phyloP scores from a whole-genome alignment of 2,888 invertebrate species.

The Orthonevra nobilis region DNA sequence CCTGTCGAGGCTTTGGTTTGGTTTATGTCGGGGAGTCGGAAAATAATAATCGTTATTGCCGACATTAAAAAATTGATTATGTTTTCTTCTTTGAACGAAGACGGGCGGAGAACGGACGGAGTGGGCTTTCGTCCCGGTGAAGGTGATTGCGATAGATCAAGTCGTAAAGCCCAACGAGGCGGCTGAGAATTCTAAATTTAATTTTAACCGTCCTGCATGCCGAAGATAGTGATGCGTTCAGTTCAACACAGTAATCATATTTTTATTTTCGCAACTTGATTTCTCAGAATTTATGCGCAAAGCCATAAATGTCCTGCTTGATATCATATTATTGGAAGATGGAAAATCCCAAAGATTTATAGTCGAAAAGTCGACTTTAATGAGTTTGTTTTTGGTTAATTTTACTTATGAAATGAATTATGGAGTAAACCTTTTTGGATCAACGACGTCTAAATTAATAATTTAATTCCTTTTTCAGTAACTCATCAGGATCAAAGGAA shows the following conservation, averaged over 20 bases:
- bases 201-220: neutral
- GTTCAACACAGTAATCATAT: neutral
- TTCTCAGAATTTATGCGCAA: constrained; percentile 20
- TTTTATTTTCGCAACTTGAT: constrained; percentile 25
- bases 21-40: neutral
- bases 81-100: constrained; percentile 2
- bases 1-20: neutral
- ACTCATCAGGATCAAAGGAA: constrained; percentile 80
- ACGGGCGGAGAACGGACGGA: neutral
- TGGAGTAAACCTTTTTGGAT: too few species aligned
- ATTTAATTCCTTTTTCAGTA: constrained; percentile 75
- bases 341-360: constrained; percentile 1
- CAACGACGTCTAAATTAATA: too few species aligned
- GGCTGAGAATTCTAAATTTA: constrained; percentile 26
- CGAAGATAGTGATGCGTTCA: constrained; percentile 7
- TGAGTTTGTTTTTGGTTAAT: too few species aligned
- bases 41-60: constrained; percentile 54
- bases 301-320: constrained; percentile 11
- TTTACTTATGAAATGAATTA: too few species aligned
- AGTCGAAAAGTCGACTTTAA: too few species aligned
- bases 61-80: constrained; percentile 56
- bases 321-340: constrained; percentile 12
- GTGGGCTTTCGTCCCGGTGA: neutral
- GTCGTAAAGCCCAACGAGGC: constrained; percentile 7
- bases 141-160: constrained; percentile 13